Base-by-base conservation (phyloP, 1,140 invertebrate species). In the Halotydeus destructor region DNA sequence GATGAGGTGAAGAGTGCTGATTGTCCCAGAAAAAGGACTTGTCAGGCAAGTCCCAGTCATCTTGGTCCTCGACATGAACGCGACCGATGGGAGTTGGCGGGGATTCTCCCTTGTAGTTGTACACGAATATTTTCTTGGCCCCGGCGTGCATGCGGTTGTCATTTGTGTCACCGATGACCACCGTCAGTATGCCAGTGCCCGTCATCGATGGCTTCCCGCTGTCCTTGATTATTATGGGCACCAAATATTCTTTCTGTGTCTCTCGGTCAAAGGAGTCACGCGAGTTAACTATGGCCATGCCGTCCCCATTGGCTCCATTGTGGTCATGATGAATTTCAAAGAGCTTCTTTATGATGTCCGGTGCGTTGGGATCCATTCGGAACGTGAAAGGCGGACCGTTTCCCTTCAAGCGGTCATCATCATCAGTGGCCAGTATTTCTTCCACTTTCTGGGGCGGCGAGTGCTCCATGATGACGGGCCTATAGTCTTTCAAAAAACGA, bases 91-190 rank as follows among this genome's bases (percentile, higher is more conserved):
- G 79, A 0, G 83, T 85, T 50, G 88, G 78, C 2, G 80, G 82
- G 47, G 81, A 76, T 61, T 83, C 75, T 35, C 83, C 63, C 69
- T 72, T 56, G 47, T 91, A 94, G 60, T 91, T 94, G 60, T 96
- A 96, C 0, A 93, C 83, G 57, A 89, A 79, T 49, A 96, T 93
- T 45, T 91, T 82, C 62, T 96, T 96, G 1, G 77, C 78, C 0
- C 89, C 89, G 1, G 84, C 79, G 55, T 84, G 77, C 82, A 94
- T 94, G 62, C 85, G 83, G 61, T 96, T 93, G 55, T 97, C 88
- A 57, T 96, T 96, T 1, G 82, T 75, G 53, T 69, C 88, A 56
- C 89, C 86, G 52, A 97, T 93, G 18, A 89, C 80, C 5, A 96
- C 82, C 0, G 83, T 91, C 4, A 96, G 58, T 0, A 84, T 93